A percentile compares a stretch with the other conserved stretches of the same genome.
Conservation (phyloP, 1,140 invertebrate species). For the Diorhabda elongata region DNA sequence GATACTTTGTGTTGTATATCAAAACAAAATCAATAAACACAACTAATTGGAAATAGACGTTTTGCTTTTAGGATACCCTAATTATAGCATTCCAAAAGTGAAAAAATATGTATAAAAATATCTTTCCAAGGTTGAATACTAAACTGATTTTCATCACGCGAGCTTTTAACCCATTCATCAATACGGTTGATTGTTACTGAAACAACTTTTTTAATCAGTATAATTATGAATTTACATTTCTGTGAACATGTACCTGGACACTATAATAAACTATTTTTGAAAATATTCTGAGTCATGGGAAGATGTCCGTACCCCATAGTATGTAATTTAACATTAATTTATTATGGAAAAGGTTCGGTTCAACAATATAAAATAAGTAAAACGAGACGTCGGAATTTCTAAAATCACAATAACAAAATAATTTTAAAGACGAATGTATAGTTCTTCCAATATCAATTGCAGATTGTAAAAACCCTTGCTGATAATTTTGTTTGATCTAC, state of each 20-base stretch:
- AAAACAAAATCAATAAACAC: background rate
- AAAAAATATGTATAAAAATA: background rate
- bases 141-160: background rate
- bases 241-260: background rate
- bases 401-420: no score
- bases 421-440: no score
- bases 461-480: no score
- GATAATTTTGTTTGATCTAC: no score
- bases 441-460: no score
- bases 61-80: background rate
- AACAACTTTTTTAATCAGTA: slow-evolving; percentile 3
- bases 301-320: no score
- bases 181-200: slow-evolving; percentile 2
- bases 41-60: background rate
- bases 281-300: background rate
- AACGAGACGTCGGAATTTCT: no score
- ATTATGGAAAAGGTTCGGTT: no score
- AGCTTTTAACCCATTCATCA: background rate
- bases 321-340: no score
- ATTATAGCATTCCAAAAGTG: slow-evolving; percentile 1
- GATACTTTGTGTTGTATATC: no score
- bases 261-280: background rate
- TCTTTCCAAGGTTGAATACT: background rate
- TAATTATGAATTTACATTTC: slow-evolving; percentile 3
- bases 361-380: no score